Base-by-base conservation (phyloP, 2,888 invertebrate species). In the Troides oblongomaculatus region DNA sequence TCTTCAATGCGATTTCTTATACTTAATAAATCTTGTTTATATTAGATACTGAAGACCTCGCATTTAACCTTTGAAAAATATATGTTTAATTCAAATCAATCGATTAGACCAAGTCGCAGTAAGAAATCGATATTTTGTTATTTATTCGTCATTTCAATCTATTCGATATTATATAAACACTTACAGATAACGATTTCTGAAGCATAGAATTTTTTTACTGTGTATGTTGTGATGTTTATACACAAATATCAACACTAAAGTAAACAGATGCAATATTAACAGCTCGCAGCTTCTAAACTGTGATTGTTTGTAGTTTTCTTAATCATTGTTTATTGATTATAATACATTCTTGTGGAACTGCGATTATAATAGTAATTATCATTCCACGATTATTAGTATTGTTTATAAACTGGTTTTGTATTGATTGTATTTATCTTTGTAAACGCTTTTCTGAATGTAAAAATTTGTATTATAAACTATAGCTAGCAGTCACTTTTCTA, bases 271-370 rank as follows among this genome's bases (percentile, higher is more conserved):
- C 23, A 23, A 10, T 12, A 14, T 58, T 23, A 21, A 10, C 57
- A 23, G 14, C 57, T 23, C 23, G 1, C 23, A 10, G 14, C 57
- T 3, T 58, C 23, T 58, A 58, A 58, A 58, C 57, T 23, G 57
- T 23, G n/a, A 23, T 23, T 58, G 57, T 21, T 43, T 68, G 60
- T 61, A 61, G n/a, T 61, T 63, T 68, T 50, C 50, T 53, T 61
- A 68, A 59, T 56, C 53, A 50, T 53, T 53, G 64, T 64, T 60
- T 56, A 69, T 64, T 61, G n/a, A 69, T 39, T 36, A 64, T 64
- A 50, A n/a, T 36, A 68, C 59, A 69, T 69, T 69, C 64, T 56
- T 64, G 25, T 60, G 39, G 36, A 64, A 30, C 60, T 56, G 25
- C 60, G 53, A 21, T 12, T 62, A 61, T 66, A 36, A 43, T 65